Percentiles rank a stretch among this genome's conserved stretches.
phyloP scores from a whole-genome alignment of 2,888 invertebrate genomes.

The Pristionchus maxplancki region DNA sequence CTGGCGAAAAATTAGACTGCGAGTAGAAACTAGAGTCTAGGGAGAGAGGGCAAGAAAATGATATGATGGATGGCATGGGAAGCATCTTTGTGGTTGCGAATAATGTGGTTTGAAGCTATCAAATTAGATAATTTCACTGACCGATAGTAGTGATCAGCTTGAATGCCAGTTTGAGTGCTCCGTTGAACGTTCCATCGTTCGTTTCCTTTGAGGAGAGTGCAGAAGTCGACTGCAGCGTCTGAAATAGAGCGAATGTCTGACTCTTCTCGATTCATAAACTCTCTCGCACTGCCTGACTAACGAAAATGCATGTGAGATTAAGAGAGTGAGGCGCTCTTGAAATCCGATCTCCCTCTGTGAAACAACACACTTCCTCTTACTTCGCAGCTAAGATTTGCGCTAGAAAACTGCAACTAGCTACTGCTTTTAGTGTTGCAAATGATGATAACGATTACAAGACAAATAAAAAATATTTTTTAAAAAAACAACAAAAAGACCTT shows the following conservation, averaged over 20 bases:
- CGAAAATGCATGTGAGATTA: too few relatives aligned
- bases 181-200: constrained; percentile 61
- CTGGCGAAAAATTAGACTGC: neutral
- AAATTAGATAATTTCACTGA: neutral
- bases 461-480: neutral
- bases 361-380: neutral
- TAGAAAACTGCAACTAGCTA: neutral
- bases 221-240: constrained; percentile 39
- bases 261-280: too few relatives aligned
- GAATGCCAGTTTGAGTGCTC: constrained; percentile 68
- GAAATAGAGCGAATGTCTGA: too few relatives aligned
- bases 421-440: too few relatives aligned
- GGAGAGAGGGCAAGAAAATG: too few relatives aligned
- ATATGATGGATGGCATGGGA: too few relatives aligned
- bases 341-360: neutral
- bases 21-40: too few relatives aligned
- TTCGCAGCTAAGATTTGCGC: neutral
- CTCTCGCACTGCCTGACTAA: too few relatives aligned
- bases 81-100: too few relatives aligned
- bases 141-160: constrained; percentile 72
- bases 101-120: too few relatives aligned
- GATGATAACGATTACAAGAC: neutral
- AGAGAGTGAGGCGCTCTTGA: too few relatives aligned
- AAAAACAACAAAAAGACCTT: too few relatives aligned
- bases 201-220: constrained; percentile 10